Percentiles rank a stretch among this genome's conserved stretches.
These are phyloP conservation scores for Leptinotarsa rubiginosa DNA, from an alignment of 2,888 invertebrate genomes.

Conservation along the genomic window DNA sequence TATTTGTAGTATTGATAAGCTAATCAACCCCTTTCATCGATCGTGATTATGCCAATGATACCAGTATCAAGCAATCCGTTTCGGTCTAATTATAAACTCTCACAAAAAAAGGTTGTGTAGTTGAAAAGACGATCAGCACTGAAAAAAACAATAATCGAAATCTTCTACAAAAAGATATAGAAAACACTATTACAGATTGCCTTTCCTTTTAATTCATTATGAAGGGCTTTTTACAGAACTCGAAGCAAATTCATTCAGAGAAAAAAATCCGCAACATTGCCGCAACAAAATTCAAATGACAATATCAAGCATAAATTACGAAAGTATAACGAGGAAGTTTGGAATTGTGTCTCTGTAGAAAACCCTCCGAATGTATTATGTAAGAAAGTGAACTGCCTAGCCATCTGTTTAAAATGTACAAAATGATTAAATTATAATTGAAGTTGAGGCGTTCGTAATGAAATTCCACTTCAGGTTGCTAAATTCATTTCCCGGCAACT, in stretches of 20 bases:
- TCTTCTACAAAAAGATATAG: no score
- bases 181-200: background rate
- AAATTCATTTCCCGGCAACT: slow-evolving; percentile 43
- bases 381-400: slow-evolving; percentile 52
- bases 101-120: no score
- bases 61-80: no score
- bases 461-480: slow-evolving; percentile 55
- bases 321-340: slow-evolving; percentile 49
- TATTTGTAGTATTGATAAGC: no score
- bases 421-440: slow-evolving; percentile 58
- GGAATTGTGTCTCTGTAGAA: slow-evolving; percentile 47
- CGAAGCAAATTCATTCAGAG: background rate
- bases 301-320: slow-evolving; percentile 45
- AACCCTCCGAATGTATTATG: slow-evolving; percentile 46
- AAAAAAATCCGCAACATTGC: background rate
- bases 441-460: slow-evolving; percentile 51
- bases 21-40: no score
- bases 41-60: no score
- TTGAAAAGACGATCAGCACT: no score
- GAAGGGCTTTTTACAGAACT: background rate
- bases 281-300: slow-evolving; percentile 23
- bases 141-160: no score
- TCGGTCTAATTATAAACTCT: no score
- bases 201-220: background rate
- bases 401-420: slow-evolving; percentile 55